phyloP scores from a whole-genome alignment of 2,113 vertebrate species.

The Ictalurus punctatus region DNA sequence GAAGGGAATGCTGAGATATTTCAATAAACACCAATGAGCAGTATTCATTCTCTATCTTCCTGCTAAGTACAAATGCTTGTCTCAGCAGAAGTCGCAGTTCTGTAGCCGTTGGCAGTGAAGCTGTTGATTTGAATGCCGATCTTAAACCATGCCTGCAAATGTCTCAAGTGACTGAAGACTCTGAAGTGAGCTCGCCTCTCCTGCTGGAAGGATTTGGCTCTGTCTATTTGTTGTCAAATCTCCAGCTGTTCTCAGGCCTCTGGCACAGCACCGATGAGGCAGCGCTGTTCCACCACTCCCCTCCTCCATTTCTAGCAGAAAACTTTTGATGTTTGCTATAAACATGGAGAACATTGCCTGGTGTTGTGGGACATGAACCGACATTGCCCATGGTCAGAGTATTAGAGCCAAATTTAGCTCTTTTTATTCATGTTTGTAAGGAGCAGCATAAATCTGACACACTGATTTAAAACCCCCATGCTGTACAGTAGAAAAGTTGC shows the following conservation, averaged over 20 bases:
- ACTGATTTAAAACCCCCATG: not conserved
- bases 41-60: not conserved
- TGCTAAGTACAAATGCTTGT: constrained; percentile 17
- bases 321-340: not conserved
- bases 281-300: not conserved
- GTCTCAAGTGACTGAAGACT: constrained; percentile 23
- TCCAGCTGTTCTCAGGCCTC: constrained; percentile 7
- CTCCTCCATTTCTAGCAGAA: not conserved
- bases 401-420: not conserved
- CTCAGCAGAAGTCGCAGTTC: constrained; percentile 14
- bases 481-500: not conserved
- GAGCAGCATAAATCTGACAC: not conserved
- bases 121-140: constrained; percentile 3
- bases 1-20: not conserved
- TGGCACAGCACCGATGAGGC: not conserved
- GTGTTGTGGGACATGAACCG: not conserved
- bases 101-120: constrained; percentile 9
- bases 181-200: constrained; percentile 9
- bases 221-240: constrained; percentile 22
- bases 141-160: not conserved
- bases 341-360: not conserved
- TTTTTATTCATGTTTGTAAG: not conserved
- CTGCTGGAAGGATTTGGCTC: constrained; percentile 13
- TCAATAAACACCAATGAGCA: constrained; percentile 25
- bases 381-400: not conserved